A percentile compares a stretch with the other conserved stretches of the same genome.
Evolutionary conservation across 1,140 invertebrate species (phyloP).

Genomic region (Drosophila jambulina): DNA sequence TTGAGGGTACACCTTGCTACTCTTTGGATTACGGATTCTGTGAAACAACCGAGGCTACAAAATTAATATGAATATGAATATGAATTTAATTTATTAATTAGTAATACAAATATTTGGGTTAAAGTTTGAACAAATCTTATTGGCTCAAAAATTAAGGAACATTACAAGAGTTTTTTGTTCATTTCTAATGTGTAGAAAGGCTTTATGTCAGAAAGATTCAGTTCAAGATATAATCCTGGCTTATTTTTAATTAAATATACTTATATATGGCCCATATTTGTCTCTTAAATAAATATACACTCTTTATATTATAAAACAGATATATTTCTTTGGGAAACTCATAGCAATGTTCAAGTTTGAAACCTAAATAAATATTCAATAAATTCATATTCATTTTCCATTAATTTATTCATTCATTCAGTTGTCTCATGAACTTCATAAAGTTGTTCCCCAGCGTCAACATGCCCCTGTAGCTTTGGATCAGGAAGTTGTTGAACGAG

Average conservation of each 20-base stretch:
- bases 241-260: background rate
- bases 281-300: background rate
- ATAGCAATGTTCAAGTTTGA: background rate
- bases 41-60: background rate
- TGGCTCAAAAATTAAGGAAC: too few species aligned
- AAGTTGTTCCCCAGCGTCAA: background rate
- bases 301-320: fast-evolving
- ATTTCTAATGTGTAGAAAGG: background rate
- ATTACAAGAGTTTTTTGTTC: background rate
- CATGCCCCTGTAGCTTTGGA: background rate
- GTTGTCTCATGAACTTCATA: background rate
- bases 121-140: background rate
- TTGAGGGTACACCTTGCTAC: background rate
- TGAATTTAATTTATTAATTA: background rate
- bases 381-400: background rate
- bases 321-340: too few species aligned
- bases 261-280: background rate
- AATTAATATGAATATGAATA: background rate
- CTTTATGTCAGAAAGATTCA: background rate
- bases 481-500: background rate
- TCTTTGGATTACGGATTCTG: background rate
- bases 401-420: background rate
- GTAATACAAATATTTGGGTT: background rate
- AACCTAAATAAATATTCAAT: background rate
- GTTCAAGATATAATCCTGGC: background rate